phyloP scores from a whole-genome alignment of 2,888 invertebrate genomes.

The Scelioninae gen. 2 region DNA sequence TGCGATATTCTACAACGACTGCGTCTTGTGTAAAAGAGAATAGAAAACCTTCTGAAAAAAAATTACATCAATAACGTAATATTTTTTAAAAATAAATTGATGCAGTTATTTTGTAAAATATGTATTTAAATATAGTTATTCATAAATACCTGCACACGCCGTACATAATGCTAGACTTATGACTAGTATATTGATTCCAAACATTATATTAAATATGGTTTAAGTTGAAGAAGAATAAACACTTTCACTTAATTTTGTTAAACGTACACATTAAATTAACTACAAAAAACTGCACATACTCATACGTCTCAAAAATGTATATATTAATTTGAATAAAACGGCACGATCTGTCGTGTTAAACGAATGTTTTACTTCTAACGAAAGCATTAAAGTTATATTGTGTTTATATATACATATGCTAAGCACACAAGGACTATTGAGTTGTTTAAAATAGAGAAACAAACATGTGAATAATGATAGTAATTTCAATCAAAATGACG shows the following conservation, averaged over 20 bases:
- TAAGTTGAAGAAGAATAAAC: background rate
- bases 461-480: constrained; percentile 41
- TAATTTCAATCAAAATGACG: constrained; percentile 27
- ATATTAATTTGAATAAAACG: constrained; percentile 6
- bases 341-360: constrained; percentile 3
- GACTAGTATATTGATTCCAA: background rate
- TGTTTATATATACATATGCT: constrained; percentile 17
- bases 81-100: too few relatives aligned
- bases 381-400: constrained; percentile 17
- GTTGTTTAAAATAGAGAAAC: constrained; percentile 38
- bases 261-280: background rate
- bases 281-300: too few relatives aligned
- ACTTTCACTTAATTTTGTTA: background rate
- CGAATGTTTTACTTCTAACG: constrained; percentile 13
- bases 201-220: background rate
- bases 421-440: constrained; percentile 27
- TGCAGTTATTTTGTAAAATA: too few relatives aligned
- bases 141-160: background rate
- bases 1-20: constrained; percentile 6
- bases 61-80: too few relatives aligned
- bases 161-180: background rate
- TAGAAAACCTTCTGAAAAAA: constrained; percentile 18
- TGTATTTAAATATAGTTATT: too few relatives aligned
- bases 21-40: constrained; percentile 15
- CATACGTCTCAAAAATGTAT: background rate